Evolutionary conservation across 2,888 invertebrate genomes (phyloP), one percentile per base, ranked within the genome.

Genomic region (Elgonia sp.): DNA sequence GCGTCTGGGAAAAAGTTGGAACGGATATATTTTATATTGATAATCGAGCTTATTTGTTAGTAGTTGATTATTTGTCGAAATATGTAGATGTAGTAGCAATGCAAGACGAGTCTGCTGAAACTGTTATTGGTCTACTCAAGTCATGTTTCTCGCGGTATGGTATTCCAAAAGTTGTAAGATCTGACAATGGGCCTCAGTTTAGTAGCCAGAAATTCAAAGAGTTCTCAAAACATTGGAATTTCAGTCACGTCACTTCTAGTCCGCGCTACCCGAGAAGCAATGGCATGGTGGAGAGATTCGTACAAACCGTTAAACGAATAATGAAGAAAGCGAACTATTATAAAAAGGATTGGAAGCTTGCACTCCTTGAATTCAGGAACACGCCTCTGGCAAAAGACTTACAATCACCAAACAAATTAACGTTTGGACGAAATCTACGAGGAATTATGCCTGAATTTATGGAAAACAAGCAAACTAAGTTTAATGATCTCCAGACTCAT

Each of bases 281-380:
- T 42, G 67, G 67, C 9, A 53, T 79, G 53, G 57, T 29, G 1
- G 67, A 79, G 67, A 65, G 77, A 79, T 67, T 67, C 16, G 29
- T 67, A 9, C 77, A 80, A 37, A 60, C 60, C 7, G 46, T 80
- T n/a, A 80, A 80, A 39, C 20, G 16, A 29, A 8, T 40, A 80
- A 20, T 89, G 62, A 50, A 70, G 69, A 67, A 85, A 81, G 21
- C 18, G 46, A 2, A 81, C 50, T 67, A 86, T 46, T 80, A 82
- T 20, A 80, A 83, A 29, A 86, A 76, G 63, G 90, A 90, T 85
- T 57, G 81, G n/a, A 42, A 42, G 16, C 50, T 88, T 62, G 86
- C 81, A 14, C 57, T 90, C 10, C 46, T 91, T 18, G 90, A 91
- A 75, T 90, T 89, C 65, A 82, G 89, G 70, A 90, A 89, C 42